Evolutionary conservation across 2,113 vertebrate species (phyloP), one percentile per base, ranked within the genome.

Genomic region (Lucifuga dentata): DNA sequence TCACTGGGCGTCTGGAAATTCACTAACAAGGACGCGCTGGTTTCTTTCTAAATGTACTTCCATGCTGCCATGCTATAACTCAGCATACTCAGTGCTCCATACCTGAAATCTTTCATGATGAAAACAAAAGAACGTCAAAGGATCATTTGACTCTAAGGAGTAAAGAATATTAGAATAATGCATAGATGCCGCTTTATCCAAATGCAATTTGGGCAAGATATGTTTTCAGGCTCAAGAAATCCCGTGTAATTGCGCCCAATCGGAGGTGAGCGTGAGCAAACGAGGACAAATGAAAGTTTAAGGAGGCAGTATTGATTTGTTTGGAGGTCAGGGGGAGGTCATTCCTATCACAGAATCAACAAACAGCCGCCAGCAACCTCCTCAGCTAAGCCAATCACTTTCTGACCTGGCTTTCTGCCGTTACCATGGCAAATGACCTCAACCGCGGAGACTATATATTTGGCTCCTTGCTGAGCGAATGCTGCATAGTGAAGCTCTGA

Each of bases 241-340:
- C 32, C 26, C 1, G 52, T 69, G 68, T 81, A 71, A 91, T 83
- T 84, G 72, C 60, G 69, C 73, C 71, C 84, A 64, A 86, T 74
- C 51, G 38, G 62, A 50, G 78, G 49, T 71, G 82, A 84, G 67
- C 35, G 8, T n/a, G 32, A 78, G 70, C 75, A 86, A 91, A 88
- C 77, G 62, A 86, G 85, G 84, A 88, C 89, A 90, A 91, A 90
- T 89, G 78, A 86, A 91, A 88, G 88, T 88, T 91, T 89, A 90
- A 88, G 88, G 74, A 90, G 88, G 72, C 63, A 72, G 74, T 86
- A 91, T 91, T 88, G 89, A 91, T 91, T 85, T 81, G 80, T 73
- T 74, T 77, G 59, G 86, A 83, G 88, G 88, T 90, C 86, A 80
- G 80, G 57, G 49, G 73, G 68, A 86, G 89, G 85, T 88, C 85